Evolutionary conservation across 1,140 invertebrate genomes (phyloP).

Genomic region (Sarcophaga peregrina): DNA sequence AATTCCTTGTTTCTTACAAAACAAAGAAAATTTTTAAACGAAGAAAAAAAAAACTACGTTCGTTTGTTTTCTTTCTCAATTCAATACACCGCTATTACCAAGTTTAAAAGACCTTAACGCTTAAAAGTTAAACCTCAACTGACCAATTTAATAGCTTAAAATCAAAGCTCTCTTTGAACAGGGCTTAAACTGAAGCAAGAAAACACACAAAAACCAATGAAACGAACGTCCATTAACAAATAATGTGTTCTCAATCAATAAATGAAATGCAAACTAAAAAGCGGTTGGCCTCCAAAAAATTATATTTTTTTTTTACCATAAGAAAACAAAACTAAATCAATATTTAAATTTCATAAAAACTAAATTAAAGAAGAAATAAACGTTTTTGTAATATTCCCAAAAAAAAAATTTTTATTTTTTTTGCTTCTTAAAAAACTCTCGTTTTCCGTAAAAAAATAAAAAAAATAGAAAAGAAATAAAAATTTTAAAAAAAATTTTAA

Average conservation of each 20-base stretch:
- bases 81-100: not conserved
- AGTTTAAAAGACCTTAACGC: conserved; percentile 6
- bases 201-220: too few relatives aligned
- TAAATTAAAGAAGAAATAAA: too few relatives aligned
- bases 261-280: not conserved
- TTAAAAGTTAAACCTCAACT: conserved; percentile 32
- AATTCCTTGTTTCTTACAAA: not conserved
- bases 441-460: not conserved
- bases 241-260: conserved; percentile 1
- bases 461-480: not conserved
- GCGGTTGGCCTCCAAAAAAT: not conserved
- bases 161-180: not conserved
- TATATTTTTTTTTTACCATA: not conserved
- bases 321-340: too few relatives aligned
- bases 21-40: not conserved
- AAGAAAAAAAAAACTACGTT: too few relatives aligned
- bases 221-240: not conserved
- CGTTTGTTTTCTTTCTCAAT: not conserved
- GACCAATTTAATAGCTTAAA: conserved; percentile 23
- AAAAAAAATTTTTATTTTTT: too few relatives aligned
- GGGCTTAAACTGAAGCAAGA: not conserved
- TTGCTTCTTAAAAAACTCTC: not conserved
- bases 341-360: too few relatives aligned
- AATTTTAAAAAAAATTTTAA: not conserved
- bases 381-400: too few relatives aligned